These are phyloP conservation scores for Trachelipus rathkii DNA, from an alignment of 1,140 invertebrate genomes.

Conservation along the genomic window DNA sequence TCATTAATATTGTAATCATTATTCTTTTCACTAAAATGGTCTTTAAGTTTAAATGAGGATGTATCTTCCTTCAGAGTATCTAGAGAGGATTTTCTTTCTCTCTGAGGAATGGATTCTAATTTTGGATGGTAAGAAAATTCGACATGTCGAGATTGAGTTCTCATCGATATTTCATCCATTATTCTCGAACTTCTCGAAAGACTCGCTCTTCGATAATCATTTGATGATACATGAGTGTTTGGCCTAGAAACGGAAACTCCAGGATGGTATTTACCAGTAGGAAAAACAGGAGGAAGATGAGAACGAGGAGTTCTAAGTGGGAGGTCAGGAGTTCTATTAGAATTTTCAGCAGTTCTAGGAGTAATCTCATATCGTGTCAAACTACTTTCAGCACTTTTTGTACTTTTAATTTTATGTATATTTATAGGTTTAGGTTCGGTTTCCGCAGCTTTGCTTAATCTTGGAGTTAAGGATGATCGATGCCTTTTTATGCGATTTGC, in stretches of 20 bases:
- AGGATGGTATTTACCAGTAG: not conserved
- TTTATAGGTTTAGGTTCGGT: too few relatives aligned
- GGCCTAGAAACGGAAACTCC: slow-evolving; percentile 27
- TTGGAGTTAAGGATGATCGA: too few relatives aligned
- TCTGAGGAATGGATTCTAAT: slow-evolving; percentile 34
- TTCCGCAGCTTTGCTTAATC: too few relatives aligned
- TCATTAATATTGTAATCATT: slow-evolving; percentile 48
- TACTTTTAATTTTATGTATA: not conserved
- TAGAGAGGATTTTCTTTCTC: not conserved
- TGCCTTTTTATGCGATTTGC: not conserved
- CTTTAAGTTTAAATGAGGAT: not conserved
- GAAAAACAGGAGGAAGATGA: not conserved
- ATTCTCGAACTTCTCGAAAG: slow-evolving; percentile 21
- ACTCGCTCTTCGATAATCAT: slow-evolving; percentile 25
- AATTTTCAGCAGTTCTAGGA: too few relatives aligned
- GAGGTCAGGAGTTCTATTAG: not conserved
- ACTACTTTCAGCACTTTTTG: not conserved
- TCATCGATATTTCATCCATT: slow-evolving; percentile 32
- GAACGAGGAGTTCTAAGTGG: not conserved
- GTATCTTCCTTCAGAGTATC: slow-evolving; percentile 21
- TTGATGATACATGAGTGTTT: slow-evolving; percentile 34
- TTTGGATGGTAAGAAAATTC: slow-evolving; percentile 33
- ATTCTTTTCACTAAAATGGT: too few relatives aligned
- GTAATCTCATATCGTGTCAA: too few relatives aligned
- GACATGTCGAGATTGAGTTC: slow-evolving; percentile 27